Conservation (phyloP, 2,113 vertebrate species). For the Pangasianodon hypophthalmus region DNA sequence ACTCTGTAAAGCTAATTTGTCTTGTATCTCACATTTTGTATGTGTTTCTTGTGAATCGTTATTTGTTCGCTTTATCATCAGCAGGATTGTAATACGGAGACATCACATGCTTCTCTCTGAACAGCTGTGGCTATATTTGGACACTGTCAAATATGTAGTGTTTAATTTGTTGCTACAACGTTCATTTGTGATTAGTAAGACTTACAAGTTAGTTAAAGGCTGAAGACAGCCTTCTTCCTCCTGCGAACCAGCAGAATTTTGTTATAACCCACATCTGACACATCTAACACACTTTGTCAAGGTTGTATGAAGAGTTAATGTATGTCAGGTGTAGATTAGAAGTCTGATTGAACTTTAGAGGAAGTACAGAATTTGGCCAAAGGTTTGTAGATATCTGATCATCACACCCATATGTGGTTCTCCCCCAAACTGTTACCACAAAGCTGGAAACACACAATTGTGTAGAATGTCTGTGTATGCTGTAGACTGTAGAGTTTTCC, state of each 20-base stretch:
- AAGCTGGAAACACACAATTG: background rate
- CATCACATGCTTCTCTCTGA: background rate
- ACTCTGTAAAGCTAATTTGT: background rate
- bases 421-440: background rate
- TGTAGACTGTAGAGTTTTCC: background rate
- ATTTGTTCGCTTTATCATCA: background rate
- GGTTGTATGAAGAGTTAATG: background rate
- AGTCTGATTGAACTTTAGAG: background rate
- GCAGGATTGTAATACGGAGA: background rate
- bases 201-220: background rate
- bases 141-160: background rate
- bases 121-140: background rate
- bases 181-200: background rate
- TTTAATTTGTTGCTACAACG: background rate
- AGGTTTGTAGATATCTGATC: background rate
- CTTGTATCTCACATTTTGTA: background rate
- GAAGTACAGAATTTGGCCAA: background rate
- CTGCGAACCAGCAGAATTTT: background rate
- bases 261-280: background rate
- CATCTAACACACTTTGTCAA: background rate
- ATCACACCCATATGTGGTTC: background rate
- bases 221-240: background rate
- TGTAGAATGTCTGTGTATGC: background rate
- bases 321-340: background rate
- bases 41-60: background rate